Conservation (phyloP, 2,113 vertebrate species). For the Deroptyus accipitrinus region DNA sequence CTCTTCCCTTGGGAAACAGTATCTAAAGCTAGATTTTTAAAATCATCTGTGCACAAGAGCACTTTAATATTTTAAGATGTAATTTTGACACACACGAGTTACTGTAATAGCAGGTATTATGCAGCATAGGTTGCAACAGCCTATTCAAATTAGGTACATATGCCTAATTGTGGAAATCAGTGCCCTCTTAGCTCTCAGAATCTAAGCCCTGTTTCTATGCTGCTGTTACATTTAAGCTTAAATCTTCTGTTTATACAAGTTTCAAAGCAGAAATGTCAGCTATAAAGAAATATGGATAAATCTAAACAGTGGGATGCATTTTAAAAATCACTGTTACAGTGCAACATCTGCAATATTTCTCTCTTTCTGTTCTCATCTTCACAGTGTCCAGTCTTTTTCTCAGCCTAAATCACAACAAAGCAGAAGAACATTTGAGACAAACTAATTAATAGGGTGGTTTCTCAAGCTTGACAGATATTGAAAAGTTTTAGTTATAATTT, state of each 20-base stretch:
- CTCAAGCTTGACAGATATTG: slow-evolving; percentile 18
- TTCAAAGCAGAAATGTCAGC: slow-evolving; percentile 40
- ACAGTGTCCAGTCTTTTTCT: slow-evolving; percentile 21
- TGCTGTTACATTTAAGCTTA: not conserved
- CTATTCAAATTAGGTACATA: not conserved
- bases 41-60: not conserved
- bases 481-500: slow-evolving; percentile 36
- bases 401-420: not conserved
- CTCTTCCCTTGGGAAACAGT: not conserved
- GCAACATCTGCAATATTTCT: slow-evolving; percentile 34
- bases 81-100: not conserved
- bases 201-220: not conserved
- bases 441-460: slow-evolving; percentile 10
- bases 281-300: not conserved
- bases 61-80: not conserved
- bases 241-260: not conserved
- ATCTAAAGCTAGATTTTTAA: not conserved
- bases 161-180: not conserved
- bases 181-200: not conserved
- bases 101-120: not conserved
- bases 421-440: not conserved
- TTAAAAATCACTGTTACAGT: not conserved
- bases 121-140: not conserved
- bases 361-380: slow-evolving; percentile 26
- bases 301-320: not conserved